phyloP scores from a whole-genome alignment of 2,113 vertebrate species.

The Tetrao urogallus region DNA sequence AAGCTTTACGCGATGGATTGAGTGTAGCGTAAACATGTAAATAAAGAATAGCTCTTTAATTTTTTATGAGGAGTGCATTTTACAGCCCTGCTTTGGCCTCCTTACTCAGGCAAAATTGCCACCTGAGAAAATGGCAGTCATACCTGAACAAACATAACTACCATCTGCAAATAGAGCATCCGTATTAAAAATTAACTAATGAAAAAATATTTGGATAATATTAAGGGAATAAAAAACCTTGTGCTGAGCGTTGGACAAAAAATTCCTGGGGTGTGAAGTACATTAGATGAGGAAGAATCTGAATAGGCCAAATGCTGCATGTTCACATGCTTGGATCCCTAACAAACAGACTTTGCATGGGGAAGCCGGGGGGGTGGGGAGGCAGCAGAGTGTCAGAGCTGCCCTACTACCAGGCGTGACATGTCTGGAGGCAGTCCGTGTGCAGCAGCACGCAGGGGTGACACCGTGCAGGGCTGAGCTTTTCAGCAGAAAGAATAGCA shows the following conservation, averaged over 20 bases:
- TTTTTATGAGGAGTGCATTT: slow-evolving; percentile 71
- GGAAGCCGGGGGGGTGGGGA: not conserved
- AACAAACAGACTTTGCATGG: not conserved
- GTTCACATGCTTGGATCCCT: not conserved
- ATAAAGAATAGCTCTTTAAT: slow-evolving; percentile 67
- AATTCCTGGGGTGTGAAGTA: not conserved
- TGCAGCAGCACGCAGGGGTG: fast-evolving
- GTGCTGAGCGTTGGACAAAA: not conserved
- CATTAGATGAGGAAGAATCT: not conserved
- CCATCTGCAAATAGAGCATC: slow-evolving; percentile 10
- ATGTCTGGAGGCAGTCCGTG: not conserved
- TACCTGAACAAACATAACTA: slow-evolving; percentile 60
- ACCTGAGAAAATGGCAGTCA: slow-evolving; percentile 65
- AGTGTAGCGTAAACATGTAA: slow-evolving; percentile 59
- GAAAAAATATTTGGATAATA: slow-evolving; percentile 53
- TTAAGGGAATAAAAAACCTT: slow-evolving; percentile 8
- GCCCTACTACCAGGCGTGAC: fast-evolving
- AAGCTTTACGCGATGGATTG: slow-evolving; percentile 38
- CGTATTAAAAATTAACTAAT: slow-evolving; percentile 58
- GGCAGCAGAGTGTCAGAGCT: not conserved
- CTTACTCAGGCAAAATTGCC: slow-evolving; percentile 47
- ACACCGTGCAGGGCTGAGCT: fast-evolving
- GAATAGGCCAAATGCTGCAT: not conserved
- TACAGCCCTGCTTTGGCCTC: slow-evolving; percentile 46
- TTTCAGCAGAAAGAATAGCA: not conserved